Evolutionary conservation across 2,113 vertebrate genomes (phyloP).

Genomic region (Ceyx cyanopectus): DNA sequence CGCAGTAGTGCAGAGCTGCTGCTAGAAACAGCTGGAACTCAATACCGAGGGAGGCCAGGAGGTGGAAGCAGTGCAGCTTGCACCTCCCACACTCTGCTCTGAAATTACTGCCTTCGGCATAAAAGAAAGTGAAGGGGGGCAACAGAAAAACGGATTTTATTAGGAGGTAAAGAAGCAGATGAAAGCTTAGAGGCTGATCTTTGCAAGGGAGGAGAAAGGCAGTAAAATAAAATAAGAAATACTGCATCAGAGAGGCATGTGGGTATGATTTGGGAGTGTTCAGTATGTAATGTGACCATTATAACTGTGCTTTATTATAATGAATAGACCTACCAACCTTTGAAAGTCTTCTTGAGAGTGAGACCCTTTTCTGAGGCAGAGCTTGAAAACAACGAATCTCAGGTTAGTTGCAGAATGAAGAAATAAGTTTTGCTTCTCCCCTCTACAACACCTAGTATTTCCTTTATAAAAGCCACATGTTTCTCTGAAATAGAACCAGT

Average conservation of each 20-base stretch:
- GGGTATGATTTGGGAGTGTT: background rate
- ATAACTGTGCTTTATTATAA: background rate
- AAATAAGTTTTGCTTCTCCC: background rate
- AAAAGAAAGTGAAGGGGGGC: rapidly evolving
- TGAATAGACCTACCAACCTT: conserved; percentile 65
- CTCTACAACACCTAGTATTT: rapidly evolving
- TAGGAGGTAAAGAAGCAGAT: background rate
- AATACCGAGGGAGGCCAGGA: conserved; percentile 23
- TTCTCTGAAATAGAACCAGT: background rate
- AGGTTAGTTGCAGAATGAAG: conserved; percentile 76
- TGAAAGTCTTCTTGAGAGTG: conserved; percentile 87
- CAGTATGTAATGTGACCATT: background rate
- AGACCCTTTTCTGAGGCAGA: conserved; percentile 85
- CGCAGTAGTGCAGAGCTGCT: background rate
- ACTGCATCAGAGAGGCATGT: background rate
- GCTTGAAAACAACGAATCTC: conserved; percentile 77
- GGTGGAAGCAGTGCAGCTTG: conserved; percentile 53
- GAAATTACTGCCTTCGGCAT: background rate
- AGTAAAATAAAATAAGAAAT: background rate
- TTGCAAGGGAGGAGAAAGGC: background rate
- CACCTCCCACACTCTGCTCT: background rate
- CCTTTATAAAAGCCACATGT: background rate
- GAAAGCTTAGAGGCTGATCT: background rate
- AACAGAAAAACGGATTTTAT: background rate
- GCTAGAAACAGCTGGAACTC: background rate